Evolutionary conservation across 2,797 vertebrate species (phyloP).

Genomic region (Tamandua tetradactyla): DNA sequence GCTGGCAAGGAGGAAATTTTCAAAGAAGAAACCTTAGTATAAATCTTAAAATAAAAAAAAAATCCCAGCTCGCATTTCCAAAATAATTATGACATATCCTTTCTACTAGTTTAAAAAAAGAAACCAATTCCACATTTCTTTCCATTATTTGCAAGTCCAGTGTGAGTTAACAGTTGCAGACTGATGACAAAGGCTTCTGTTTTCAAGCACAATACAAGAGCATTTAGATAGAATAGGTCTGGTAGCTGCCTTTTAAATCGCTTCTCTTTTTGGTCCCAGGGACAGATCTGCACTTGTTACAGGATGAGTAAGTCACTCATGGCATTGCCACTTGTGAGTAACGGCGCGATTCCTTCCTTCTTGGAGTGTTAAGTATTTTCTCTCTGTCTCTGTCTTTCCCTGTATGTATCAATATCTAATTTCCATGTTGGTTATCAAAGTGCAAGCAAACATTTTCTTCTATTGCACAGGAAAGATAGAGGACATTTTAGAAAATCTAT

Average conservation of each 20-base stretch:
- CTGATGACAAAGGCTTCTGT: not conserved
- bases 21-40: not conserved
- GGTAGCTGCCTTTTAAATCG: constrained; percentile 51
- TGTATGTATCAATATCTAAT: constrained; percentile 71
- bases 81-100: not conserved
- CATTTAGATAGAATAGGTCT: not conserved
- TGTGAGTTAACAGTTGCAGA: constrained; percentile 13
- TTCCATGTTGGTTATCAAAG: constrained; percentile 73
- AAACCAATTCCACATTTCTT: constrained; percentile 51
- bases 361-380: constrained; percentile 70
- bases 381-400: constrained; percentile 60
- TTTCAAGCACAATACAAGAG: constrained; percentile 40
- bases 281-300: constrained; percentile 62
- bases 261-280: constrained; percentile 2
- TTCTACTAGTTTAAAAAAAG: constrained; percentile 1
- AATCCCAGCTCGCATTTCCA: not conserved
- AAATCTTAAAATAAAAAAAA: not conserved
- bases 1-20: not conserved
- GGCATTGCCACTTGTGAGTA: constrained; percentile 41
- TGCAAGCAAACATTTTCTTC: constrained; percentile 71
- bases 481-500: constrained; percentile 69
- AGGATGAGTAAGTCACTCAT: constrained; percentile 62
- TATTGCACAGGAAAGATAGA: constrained; percentile 45
- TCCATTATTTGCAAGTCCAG: constrained; percentile 1
- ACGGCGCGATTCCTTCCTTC: constrained; percentile 53